Conservation (phyloP, 1,140 invertebrate genomes). For the Ectropis grisescens region DNA sequence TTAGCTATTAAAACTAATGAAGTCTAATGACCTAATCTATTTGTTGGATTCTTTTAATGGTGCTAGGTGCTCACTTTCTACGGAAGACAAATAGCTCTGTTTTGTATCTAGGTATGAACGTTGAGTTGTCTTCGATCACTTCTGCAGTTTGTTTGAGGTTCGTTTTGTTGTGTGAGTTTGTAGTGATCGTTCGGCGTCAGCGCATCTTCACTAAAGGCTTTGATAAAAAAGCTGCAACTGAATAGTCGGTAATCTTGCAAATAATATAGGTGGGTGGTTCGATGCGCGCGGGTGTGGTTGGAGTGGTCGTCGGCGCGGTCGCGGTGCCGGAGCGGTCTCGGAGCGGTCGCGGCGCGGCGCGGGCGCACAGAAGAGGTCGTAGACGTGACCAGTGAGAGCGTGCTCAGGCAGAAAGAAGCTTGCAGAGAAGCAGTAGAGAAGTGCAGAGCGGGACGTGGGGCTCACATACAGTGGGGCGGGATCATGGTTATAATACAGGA, state of each 20-base stretch:
- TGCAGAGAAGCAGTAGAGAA: constrained; percentile 70
- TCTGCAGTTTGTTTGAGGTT: too few species aligned
- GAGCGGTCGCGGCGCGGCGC: constrained; percentile 29
- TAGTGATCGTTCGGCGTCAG: constrained; percentile 25
- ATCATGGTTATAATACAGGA: constrained; percentile 60
- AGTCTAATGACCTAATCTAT: too few species aligned
- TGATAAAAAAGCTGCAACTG: constrained; percentile 54
- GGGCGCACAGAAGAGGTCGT: constrained; percentile 38
- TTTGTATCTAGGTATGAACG: too few species aligned
- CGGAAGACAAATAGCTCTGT: neutral
- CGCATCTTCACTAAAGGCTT: constrained; percentile 46
- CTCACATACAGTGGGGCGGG: constrained; percentile 60
- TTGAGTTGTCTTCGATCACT: too few species aligned
- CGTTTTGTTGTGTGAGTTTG: neutral
- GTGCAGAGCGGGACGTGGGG: constrained; percentile 66
- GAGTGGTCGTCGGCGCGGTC: constrained; percentile 41
- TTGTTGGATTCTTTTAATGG: too few species aligned
- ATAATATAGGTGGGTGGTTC: too few species aligned
- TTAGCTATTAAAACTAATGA: too few species aligned
- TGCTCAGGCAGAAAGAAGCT: constrained; percentile 68
- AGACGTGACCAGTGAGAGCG: constrained; percentile 56
- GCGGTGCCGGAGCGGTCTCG: constrained; percentile 22
- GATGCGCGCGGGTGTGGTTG: too few species aligned
- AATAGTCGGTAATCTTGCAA: constrained; percentile 50
- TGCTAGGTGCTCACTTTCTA: constrained; percentile 8